phyloP scores from a whole-genome alignment of 2,888 invertebrate genomes.

The Heliconius cydno region DNA sequence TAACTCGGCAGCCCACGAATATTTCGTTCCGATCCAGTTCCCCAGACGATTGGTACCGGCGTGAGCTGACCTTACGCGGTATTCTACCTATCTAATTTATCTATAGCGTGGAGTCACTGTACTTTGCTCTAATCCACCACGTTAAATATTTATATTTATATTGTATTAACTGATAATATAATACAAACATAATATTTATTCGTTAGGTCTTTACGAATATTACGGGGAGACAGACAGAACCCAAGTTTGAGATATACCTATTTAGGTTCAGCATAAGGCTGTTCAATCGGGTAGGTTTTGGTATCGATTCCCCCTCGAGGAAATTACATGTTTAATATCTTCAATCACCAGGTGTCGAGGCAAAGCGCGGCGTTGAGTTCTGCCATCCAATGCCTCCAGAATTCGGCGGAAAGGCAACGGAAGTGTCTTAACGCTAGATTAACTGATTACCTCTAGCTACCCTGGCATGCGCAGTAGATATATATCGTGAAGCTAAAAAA shows the following conservation, averaged over 20 bases:
- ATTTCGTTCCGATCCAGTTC: conserved; percentile 64
- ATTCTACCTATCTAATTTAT: conserved; percentile 24
- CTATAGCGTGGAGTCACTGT: conserved; percentile 22
- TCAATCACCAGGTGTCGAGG: not conserved
- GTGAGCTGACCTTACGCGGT: conserved; percentile 43
- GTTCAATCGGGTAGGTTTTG: not conserved
- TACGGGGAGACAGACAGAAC: not conserved
- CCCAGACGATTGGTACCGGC: conserved; percentile 55
- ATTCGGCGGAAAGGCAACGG: not conserved
- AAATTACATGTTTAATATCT: not conserved
- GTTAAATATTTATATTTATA: conserved; percentile 14
- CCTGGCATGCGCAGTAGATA: too few relatives aligned
- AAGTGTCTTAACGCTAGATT: not conserved
- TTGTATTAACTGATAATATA: not conserved
- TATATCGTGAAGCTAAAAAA: too few relatives aligned
- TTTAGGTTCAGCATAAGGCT: not conserved
- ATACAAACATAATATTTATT: not conserved
- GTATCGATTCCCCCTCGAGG: not conserved
- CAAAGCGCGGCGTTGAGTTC: not conserved
- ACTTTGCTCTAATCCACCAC: conserved; percentile 21
- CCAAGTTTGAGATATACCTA: too few relatives aligned
- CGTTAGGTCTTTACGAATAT: not conserved
- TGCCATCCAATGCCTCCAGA: not conserved
- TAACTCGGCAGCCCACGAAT: conserved; percentile 55
- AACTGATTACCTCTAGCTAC: too few relatives aligned